Percentiles rank a stretch among this genome's conserved stretches.
Conservation (phyloP, 1,140 invertebrate genomes). For the Laupala kohalensis region DNA sequence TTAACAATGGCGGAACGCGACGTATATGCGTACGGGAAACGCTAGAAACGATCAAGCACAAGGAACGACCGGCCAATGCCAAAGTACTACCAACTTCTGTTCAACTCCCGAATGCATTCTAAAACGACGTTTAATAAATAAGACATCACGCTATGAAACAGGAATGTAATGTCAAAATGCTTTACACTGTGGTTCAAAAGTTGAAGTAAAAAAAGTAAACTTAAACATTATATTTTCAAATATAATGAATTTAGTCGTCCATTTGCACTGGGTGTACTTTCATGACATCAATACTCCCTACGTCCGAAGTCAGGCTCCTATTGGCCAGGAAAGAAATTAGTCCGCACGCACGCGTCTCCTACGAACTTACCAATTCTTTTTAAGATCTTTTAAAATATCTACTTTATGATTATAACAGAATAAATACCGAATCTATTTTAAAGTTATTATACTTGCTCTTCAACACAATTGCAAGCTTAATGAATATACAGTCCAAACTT, state of each 20-base stretch:
- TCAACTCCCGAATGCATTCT: neutral
- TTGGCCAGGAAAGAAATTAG: slow-evolving; percentile 5
- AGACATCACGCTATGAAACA: neutral
- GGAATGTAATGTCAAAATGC: neutral
- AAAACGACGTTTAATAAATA: neutral
- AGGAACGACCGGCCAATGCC: slow-evolving; percentile 14
- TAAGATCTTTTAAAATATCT: neutral
- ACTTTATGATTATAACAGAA: neutral
- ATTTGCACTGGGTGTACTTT: slow-evolving; percentile 4
- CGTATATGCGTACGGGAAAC: slow-evolving; percentile 6
- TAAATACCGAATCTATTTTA: neutral
- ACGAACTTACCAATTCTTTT: neutral
- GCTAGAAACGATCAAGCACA: slow-evolving; percentile 9
- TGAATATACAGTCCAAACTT: neutral
- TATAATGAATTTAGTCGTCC: slow-evolving; percentile 3
- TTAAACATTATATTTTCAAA: neutral
- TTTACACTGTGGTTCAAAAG: neutral
- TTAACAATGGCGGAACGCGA: slow-evolving; percentile 14
- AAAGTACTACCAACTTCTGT: neutral
- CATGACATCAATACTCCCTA: slow-evolving; percentile 12
- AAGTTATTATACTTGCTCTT: neutral
- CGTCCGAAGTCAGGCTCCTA: slow-evolving; percentile 4
- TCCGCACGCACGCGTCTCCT: neutral
- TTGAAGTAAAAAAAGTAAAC: neutral
- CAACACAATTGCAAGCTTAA: neutral